Evolutionary conservation across 2,888 invertebrate genomes (phyloP).

Genomic region (Rhimphoctona megacephalus): DNA sequence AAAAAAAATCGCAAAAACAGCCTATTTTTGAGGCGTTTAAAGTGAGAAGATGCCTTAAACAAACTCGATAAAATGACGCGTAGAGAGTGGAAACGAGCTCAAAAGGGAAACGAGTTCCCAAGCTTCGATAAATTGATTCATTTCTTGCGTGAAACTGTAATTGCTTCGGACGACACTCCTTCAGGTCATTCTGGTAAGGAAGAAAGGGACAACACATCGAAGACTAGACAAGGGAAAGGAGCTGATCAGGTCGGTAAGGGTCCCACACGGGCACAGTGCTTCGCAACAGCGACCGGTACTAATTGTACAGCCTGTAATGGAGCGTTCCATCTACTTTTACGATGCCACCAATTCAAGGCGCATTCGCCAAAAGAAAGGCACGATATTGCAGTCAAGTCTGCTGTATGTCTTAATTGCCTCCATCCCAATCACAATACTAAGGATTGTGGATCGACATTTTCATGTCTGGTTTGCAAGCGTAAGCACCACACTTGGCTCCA

Average conservation of each 20-base stretch:
- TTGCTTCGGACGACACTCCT: neutral
- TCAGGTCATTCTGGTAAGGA: neutral
- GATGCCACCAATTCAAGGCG: slow-evolving; percentile 20
- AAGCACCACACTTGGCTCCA: slow-evolving; percentile 42
- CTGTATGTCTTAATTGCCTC: slow-evolving; percentile 26
- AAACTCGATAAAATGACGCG: slow-evolving; percentile 38
- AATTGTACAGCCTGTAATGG: slow-evolving; percentile 20
- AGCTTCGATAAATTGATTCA: slow-evolving; percentile 29
- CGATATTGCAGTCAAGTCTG: neutral
- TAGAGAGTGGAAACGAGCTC: slow-evolving; percentile 24
- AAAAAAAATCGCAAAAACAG: no score
- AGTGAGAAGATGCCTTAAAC: no score
- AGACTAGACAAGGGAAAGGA: neutral
- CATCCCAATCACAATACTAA: slow-evolving; percentile 10
- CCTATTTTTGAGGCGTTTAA: no score
- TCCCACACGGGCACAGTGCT: neutral
- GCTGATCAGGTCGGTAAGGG: neutral
- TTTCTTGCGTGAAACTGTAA: slow-evolving; percentile 30
- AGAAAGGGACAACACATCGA: neutral
- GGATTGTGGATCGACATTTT: slow-evolving; percentile 25
- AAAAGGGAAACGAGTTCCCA: slow-evolving; percentile 21
- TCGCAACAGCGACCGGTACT: neutral
- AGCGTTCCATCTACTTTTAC: slow-evolving; percentile 11
- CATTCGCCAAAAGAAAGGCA: slow-evolving; percentile 13
- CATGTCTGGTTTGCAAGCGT: slow-evolving; percentile 9